Evolutionary conservation across 2,797 vertebrate species (phyloP).

Genomic region (Cichlasoma orientale): DNA sequence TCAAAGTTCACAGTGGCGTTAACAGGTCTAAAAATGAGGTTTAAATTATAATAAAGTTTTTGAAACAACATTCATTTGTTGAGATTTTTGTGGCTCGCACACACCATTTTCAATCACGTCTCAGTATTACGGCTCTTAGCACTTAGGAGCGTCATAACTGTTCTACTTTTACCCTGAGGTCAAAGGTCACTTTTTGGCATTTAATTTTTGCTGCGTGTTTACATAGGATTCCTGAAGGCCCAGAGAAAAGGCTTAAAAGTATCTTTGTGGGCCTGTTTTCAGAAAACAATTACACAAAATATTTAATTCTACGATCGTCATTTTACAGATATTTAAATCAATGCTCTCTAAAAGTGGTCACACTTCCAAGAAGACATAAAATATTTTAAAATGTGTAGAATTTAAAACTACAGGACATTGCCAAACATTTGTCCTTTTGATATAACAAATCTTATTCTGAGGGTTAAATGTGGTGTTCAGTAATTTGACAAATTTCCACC

Average conservation of each 20-base stretch:
- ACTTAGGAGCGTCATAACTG: slow-evolving; percentile 52
- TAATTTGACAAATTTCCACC: not conserved
- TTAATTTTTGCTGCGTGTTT: not conserved
- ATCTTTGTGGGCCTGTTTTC: rapidly evolving
- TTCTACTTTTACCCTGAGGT: slow-evolving; percentile 24
- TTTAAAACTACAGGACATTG: not conserved
- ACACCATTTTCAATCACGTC: not conserved
- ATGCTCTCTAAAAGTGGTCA: not conserved
- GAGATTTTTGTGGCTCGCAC: not conserved
- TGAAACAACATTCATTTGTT: not conserved
- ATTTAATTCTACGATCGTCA: not conserved
- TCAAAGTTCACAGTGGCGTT: not conserved
- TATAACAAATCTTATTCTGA: not conserved
- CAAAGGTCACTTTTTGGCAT: slow-evolving; percentile 46
- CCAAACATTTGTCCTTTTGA: not conserved
- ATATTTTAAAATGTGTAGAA: not conserved
- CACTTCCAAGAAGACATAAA: too few relatives aligned
- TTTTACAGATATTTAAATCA: not conserved
- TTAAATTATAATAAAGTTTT: slow-evolving; percentile 32
- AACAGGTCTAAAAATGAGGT: not conserved
- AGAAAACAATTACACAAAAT: not conserved
- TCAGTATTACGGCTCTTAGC: not conserved
- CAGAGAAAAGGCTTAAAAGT: not conserved
- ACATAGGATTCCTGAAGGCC: not conserved
- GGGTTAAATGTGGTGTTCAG: not conserved